Base-by-base conservation (phyloP, 2,888 invertebrate genomes). In the Dioctria linearis region DNA sequence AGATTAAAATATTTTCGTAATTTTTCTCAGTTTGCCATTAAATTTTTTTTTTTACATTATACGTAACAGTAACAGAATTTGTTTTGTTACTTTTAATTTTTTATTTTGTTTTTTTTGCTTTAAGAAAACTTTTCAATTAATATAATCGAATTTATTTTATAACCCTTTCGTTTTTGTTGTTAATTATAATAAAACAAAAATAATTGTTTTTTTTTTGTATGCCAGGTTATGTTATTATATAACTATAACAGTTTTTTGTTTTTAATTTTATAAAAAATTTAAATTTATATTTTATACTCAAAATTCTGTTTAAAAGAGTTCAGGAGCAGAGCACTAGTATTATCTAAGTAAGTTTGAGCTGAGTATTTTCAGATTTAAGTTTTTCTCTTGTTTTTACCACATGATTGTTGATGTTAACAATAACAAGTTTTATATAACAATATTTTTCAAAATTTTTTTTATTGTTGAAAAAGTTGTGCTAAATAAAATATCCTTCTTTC, bases 61-160 rank as follows among this genome's bases (percentile, higher is more conserved):
- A 5, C 46, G 42, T 67, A 67, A 37, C 3, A 25, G 49, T 67
- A 67, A 46, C 46, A 37, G 67, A 43, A 67, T 43, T 49, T 49
- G 51, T 11, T 65, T 65, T 42, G 40, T 65, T 65, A 63, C 61
- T 39, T 63, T 40, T 37, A 67, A 43, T 42, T 67, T n/a, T 5
- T 46, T n/a, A 46, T 43, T 67, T 43, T 25, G 43, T 65, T 40
- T 65, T 42, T 25, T 13, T n/a, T n/a, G n/a, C n/a, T n/a, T 67
- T 13, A 9, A 37, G 67, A 42, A 49, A 65, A 40, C 11, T 40
- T 42, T 37, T 67, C 67, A 67, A 46, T 67, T 67, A 67, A 67
- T 67, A 25, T 67, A 67, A 67, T 67, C 67, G 67, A 67, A 46
- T 67, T 9, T 67, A 67, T 4, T 13, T 67, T 9, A n/a, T 67